Evolutionary conservation across 2,888 invertebrate genomes (phyloP).

Genomic region (Pyrrhosoma nymphula): DNA sequence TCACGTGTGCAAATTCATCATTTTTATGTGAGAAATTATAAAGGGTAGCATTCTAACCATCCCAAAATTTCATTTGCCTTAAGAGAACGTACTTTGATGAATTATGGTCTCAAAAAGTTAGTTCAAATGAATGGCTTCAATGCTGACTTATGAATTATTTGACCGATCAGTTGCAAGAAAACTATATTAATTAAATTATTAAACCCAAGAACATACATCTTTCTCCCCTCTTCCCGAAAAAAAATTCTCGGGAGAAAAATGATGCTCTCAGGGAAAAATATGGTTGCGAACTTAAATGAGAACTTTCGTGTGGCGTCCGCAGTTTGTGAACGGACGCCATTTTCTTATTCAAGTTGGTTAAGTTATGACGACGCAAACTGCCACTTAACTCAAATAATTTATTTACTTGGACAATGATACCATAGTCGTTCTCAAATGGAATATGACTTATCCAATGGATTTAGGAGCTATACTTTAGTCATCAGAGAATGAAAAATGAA

Average conservation of each 20-base stretch:
- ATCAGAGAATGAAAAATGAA: not conserved
- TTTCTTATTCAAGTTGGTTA: not conserved
- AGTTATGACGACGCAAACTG: not conserved
- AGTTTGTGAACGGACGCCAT: not conserved
- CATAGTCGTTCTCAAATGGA: not conserved
- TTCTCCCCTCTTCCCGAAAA: not conserved
- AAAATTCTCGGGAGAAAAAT: not conserved
- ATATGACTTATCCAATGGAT: not conserved
- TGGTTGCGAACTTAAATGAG: not conserved
- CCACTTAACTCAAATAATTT: not conserved
- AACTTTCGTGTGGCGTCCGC: not conserved
- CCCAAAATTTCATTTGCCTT: not conserved
- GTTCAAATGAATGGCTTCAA: not conserved
- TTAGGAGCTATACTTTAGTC: not conserved
- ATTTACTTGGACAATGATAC: not conserved
- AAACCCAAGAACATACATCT: not conserved
- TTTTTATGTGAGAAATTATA: too few species aligned
- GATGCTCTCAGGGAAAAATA: not conserved
- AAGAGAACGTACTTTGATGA: not conserved
- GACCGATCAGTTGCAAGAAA: not conserved
- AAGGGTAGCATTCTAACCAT: not conserved
- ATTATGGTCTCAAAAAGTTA: not conserved
- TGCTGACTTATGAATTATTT: not conserved
- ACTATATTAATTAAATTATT: not conserved
- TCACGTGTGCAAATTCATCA: too few species aligned